These are phyloP conservation scores for Pholis gunnellus DNA, from an alignment of 2,113 vertebrate species.

Conservation along the genomic window DNA sequence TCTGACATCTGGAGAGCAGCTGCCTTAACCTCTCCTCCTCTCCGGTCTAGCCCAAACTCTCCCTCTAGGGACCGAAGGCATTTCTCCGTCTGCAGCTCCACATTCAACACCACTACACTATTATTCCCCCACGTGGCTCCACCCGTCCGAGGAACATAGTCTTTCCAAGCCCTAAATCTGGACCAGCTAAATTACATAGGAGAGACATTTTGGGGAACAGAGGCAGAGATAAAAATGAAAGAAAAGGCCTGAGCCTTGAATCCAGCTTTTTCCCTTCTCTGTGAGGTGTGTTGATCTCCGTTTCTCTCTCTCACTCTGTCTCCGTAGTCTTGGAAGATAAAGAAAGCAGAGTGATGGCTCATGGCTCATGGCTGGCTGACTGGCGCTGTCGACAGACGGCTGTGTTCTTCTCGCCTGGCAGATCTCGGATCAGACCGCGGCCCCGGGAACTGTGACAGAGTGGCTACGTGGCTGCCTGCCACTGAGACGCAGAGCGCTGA, in stretches of 20 bases:
- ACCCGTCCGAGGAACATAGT: constrained; percentile 65
- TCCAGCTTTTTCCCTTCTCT: constrained; percentile 46
- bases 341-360: constrained; percentile 37
- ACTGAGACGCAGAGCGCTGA: constrained; percentile 42
- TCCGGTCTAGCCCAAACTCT: constrained; percentile 52
- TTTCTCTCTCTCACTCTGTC: constrained; percentile 30
- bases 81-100: constrained; percentile 66
- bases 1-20: constrained; percentile 79
- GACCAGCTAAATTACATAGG: constrained; percentile 77
- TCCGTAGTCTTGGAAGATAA: constrained; percentile 47
- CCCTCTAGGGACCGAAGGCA: constrained; percentile 68
- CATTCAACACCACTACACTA: constrained; percentile 64
- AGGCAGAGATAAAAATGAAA: constrained; percentile 41
- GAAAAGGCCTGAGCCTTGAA: constrained; percentile 22
- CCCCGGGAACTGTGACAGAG: constrained; percentile 50
- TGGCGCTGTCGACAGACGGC: constrained; percentile 40
- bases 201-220: constrained; percentile 61
- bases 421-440: constrained; percentile 64
- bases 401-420: constrained; percentile 55
- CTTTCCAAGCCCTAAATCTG: constrained; percentile 76
- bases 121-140: constrained; percentile 67
- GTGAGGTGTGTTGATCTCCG: constrained; percentile 32
- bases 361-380: constrained; percentile 46
- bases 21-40: constrained; percentile 66
- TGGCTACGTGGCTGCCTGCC: constrained; percentile 47